Evolutionary conservation across 2,113 vertebrate species (phyloP), one percentile per base, ranked within the genome.

Genomic region (Notiomystis cincta): DNA sequence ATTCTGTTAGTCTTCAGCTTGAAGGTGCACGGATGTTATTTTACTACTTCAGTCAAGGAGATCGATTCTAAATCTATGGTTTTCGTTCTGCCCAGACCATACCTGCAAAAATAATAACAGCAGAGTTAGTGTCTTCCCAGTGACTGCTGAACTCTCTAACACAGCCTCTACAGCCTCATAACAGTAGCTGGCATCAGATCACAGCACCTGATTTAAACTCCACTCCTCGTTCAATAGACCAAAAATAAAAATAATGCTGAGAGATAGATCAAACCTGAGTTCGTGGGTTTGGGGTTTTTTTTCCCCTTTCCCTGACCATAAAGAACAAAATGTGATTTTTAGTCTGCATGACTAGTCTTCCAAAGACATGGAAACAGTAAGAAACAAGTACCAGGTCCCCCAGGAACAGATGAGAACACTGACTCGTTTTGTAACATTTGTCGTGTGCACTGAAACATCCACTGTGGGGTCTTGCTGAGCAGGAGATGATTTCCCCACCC

Each of bases 181-280:
- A 88, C 38, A 54, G 75, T 30, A 88, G 67, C 92, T 96, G 93
- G 91, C 87, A 88, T 38, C 25, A 73, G 87, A 96, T 82, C 89
- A 95, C 60, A 94, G 73, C 42, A 30, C 38, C 85, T 91, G 87
- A 94, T 87, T 96, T 96, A 88, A 96, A 94, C 79, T 85, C 64
- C n/a, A 30, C 33, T 95, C 93, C 27, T 77, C 90, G 64, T 64
- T 93, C 95, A 95, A 77, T 54, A 94, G 78, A 93, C 33, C 56
- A 75, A 90, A 85, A 92, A 76, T 70, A 91, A 93, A 94, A 96
- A 93, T 88, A 77, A 94, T 71, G 30, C 62, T 13, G 62, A 79
- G 50, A 73, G 54, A 92, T 83, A 15, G 92, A 90, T 87, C 79
- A 90, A 88, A 88, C 47, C 42, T 10, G 6, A 21, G 19, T 33